A percentile compares a stretch with the other conserved stretches of the same genome.
These are phyloP conservation scores for Balanococcus diminutus DNA, from an alignment of 2,888 invertebrate genomes.

Conservation along the genomic window DNA sequence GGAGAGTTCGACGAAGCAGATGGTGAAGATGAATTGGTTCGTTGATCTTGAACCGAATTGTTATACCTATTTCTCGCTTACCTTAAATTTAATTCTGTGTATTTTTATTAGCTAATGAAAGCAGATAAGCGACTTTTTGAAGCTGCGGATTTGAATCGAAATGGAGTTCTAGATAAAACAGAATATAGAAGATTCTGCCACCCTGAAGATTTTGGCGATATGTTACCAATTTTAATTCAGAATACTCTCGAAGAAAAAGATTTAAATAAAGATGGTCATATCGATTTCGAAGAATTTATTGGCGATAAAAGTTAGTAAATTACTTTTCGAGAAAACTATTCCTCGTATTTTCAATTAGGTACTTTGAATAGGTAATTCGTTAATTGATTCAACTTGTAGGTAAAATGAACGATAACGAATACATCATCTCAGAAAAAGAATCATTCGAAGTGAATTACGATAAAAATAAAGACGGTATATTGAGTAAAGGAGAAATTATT, in stretches of 20 bases:
- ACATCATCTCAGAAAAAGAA: slow-evolving; percentile 75
- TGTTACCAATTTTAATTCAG: slow-evolving; percentile 79
- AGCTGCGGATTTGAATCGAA: slow-evolving; percentile 82
- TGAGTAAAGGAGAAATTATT: slow-evolving; percentile 71
- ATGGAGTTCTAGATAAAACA: slow-evolving; percentile 73
- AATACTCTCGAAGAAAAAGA: slow-evolving; percentile 89
- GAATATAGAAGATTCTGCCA: slow-evolving; percentile 91
- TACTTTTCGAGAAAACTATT: slow-evolving; percentile 16
- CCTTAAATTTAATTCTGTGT: background rate
- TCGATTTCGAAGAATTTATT: slow-evolving; percentile 85
- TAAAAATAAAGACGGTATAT: slow-evolving; percentile 76
- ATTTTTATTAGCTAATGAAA: slow-evolving; percentile 65
- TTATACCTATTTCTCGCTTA: background rate
- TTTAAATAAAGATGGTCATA: slow-evolving; percentile 77
- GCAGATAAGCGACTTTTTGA: slow-evolving; percentile 88
- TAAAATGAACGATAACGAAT: slow-evolving; percentile 73
- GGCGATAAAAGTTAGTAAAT: slow-evolving; percentile 68
- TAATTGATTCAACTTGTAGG: too few species aligned
- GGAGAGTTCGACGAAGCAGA: slow-evolving; percentile 61
- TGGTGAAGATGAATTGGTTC: slow-evolving; percentile 59
- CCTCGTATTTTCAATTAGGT: slow-evolving; percentile 56
- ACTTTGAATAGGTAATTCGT: too few species aligned
- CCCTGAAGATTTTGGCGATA: slow-evolving; percentile 89
- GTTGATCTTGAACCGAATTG: background rate
- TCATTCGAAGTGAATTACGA: slow-evolving; percentile 90